A percentile compares a stretch with the other conserved stretches of the same genome.
phyloP scores from a whole-genome alignment of 2,888 invertebrate genomes.

The Rotaria sp. region DNA sequence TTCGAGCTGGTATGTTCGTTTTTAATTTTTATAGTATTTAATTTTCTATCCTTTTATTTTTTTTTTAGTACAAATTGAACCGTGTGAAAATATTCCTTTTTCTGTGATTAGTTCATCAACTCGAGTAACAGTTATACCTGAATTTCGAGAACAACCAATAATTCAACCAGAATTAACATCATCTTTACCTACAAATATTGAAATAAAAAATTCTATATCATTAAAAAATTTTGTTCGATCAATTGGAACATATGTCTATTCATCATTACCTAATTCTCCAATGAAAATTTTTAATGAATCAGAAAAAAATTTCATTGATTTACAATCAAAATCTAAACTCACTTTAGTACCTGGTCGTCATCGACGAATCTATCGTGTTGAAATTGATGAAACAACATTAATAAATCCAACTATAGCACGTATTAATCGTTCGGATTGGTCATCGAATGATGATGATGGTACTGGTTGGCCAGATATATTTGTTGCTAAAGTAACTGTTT shows the following conservation, averaged over 20 bases:
- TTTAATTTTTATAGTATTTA: neutral
- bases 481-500: constrained; percentile 7
- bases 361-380: constrained; percentile 5
- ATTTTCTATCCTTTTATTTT: neutral
- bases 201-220: neutral
- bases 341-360: neutral
- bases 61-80: neutral
- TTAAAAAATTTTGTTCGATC: neutral
- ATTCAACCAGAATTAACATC: neutral
- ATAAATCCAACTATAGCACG: neutral
- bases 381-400: neutral
- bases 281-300: neutral
- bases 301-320: neutral
- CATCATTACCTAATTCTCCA: neutral
- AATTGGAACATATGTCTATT: neutral
- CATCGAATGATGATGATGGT: neutral
- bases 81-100: neutral
- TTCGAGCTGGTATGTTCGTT: neutral
- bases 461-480: neutral
- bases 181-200: neutral
- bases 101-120: neutral
- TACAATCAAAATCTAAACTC: neutral
- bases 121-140: neutral
- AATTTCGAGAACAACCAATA: neutral
- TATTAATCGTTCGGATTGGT: constrained; percentile 8